Evolutionary conservation across 37 sponge, comb jelly and placozoan species (phyloP).

Genomic region (Ianthella basta): DNA sequence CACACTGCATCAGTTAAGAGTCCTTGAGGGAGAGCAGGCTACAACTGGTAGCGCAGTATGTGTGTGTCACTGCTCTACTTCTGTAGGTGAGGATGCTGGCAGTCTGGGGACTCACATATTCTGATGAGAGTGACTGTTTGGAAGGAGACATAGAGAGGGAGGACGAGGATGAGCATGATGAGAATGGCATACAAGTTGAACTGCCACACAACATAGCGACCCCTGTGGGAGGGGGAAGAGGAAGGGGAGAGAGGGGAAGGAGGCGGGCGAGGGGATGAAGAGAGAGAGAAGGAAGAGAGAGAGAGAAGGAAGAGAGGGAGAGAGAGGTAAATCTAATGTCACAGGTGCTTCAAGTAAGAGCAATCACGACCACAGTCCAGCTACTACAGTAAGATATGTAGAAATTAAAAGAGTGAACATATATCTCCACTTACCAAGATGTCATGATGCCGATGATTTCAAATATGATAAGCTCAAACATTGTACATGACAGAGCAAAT

Average conservation of each 20-base stretch:
- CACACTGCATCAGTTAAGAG: too few species aligned
- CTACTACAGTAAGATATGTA: too few species aligned
- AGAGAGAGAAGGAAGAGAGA: too few species aligned
- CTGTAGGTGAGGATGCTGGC: not conserved
- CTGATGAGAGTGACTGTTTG: constrained; percentile 61
- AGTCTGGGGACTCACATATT: constrained; percentile 50
- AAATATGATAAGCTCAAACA: constrained; percentile 98
- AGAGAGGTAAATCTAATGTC: too few species aligned
- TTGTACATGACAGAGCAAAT: constrained; percentile 94
- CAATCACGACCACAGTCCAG: too few species aligned
- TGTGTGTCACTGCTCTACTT: not conserved
- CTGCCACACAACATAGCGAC: constrained; percentile 93
- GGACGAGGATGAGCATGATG: constrained; percentile 79
- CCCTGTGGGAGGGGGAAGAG: constrained; percentile 45
- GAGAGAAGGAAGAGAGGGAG: too few species aligned
- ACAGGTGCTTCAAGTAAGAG: too few species aligned
- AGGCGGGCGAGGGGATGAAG: too few species aligned
- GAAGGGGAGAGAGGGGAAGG: too few species aligned
- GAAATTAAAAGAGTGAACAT: too few species aligned
- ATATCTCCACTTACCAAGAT: constrained; percentile 50
- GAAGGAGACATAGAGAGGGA: constrained; percentile 84
- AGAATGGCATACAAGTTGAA: constrained; percentile 86
- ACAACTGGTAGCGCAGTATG: not conserved
- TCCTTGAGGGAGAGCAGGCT: too few species aligned
- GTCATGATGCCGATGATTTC: constrained; percentile 92